Evolutionary conservation across 2,113 vertebrate genomes (phyloP), one percentile per base, ranked within the genome.

Genomic region (Nerophis ophidion): DNA sequence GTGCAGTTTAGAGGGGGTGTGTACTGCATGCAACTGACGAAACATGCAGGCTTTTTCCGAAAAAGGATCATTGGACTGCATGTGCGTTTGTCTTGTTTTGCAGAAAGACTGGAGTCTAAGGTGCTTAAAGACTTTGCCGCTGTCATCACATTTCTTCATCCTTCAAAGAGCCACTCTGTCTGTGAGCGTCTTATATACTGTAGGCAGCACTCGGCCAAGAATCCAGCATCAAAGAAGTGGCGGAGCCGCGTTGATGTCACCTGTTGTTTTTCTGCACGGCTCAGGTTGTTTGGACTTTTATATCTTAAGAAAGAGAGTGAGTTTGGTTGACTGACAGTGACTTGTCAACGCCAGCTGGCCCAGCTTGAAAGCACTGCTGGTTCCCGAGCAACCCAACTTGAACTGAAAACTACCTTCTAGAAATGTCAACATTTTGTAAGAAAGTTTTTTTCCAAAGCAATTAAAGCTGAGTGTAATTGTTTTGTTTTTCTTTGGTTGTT

Each of bases 21-120:
- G 65, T 67, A 66, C 60, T 68, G 55, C 70, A 66, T 57, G 52
- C 51, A 26, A 8, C 63, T 72, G 59, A 68, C 80, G 55, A 66
- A 70, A 71, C 70, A 50, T 61, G 66, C 51, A 50, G 60, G 61
- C 70, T 75, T 65, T 75, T 10, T 9, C 34, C 35, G 36, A 40
- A 55, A 61, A 49, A 36, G 13, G 45, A 38, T 47, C 46, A 57
- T 71, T 44, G 10, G 17, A 51, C 52, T 56, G 40, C 47, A 55
- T 57, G 65, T 66, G 51, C 44, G 47, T 61, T 49, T 48, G 57
- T 69, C 36, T 60, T 42, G 40, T 58, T 58, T 48, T 42, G 35
- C 34, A 66, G 42, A 74, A 53, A 69, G n/a, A 64, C 55, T 51
- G 11, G 42, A 52, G 38, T 68, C 52, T 57, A 54, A 63, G 38